Base-by-base conservation (phyloP, 2,113 vertebrate species). In the Rhagologus leucostigma region DNA sequence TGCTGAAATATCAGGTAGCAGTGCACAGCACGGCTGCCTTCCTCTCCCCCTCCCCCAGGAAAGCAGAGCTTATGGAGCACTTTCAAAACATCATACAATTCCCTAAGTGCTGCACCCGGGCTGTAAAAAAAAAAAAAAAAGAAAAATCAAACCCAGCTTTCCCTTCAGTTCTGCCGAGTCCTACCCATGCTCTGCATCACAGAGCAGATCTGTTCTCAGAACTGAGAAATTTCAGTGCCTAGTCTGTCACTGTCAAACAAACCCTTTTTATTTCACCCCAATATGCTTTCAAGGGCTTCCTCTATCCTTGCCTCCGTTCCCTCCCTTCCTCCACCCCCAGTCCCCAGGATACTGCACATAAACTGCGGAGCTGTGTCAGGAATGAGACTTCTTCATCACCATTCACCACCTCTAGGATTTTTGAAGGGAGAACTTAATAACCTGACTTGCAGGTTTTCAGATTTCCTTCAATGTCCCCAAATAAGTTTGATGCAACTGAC, bases 221-320 rank as follows among this genome's bases (percentile, higher is more conserved):
- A 88, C 56, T 32, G 60, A 89, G 82, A 60, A 35, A 91, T 84
- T 90, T 84, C 79, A 77, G 59, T 59, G 65, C 75, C 85, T 70
- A 76, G 93, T 94, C 84, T 87, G 87, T 93, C 93, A 89, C 64
- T 95, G 95, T 84, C 93, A 95, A 88, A 86, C 10, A 2, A 95
- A 75, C 32, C 30, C 44, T 86, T 96, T 89, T 91, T 93, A 92
- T 86, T 95, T 94, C 75, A 74, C 79, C 90, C 88, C 64, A 84
- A 42, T 68, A 78, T 22, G 62, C 64, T 90, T 93, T 87, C 62
- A 85, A 94, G 89, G 84, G 59, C 87, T 95, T 93, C 56, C 52
- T 77, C 89, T 32, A 17, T 17, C 50, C 50, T 79, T 41, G 37
- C n/a, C 21, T 78, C 30, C 2, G 3, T 32, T 44, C 67, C 24